These are phyloP conservation scores for Drosophila borborema DNA, from an alignment of 2,888 invertebrate species.

Conservation along the genomic window DNA sequence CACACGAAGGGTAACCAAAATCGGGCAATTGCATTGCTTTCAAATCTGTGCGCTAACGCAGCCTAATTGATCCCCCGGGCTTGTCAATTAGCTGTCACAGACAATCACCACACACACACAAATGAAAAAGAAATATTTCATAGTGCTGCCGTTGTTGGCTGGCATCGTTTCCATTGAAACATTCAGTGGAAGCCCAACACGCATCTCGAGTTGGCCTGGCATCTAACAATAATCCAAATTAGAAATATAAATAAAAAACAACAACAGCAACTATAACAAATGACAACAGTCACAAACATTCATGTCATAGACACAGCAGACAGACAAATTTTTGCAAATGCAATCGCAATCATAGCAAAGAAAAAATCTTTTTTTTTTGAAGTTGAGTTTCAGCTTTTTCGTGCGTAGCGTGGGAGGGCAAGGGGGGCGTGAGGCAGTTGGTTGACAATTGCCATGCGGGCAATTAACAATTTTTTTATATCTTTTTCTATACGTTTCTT, in stretches of 20 bases:
- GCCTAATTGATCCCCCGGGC: constrained; percentile 74
- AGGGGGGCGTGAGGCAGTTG: constrained; percentile 20
- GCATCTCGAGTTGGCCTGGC: constrained; percentile 49
- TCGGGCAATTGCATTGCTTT: constrained; percentile 64
- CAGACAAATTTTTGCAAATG: constrained; percentile 69
- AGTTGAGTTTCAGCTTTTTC: constrained; percentile 18
- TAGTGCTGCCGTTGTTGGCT: constrained; percentile 23
- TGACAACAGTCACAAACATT: constrained; percentile 13
- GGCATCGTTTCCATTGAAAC: constrained; percentile 47
- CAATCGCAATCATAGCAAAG: constrained; percentile 39
- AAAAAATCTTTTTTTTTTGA: neutral
- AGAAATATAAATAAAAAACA: constrained; percentile 37
- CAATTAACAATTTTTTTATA: constrained; percentile 62
- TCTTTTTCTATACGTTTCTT: constrained; percentile 26
- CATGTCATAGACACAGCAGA: constrained; percentile 26
- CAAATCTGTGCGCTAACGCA: constrained; percentile 35
- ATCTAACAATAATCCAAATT: constrained; percentile 72
- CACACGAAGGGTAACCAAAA: constrained; percentile 59
- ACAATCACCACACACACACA: neutral
- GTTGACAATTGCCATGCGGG: constrained; percentile 67
- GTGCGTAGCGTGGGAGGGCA: neutral
- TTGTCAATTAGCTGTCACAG: constrained; percentile 64
- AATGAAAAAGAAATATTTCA: constrained; percentile 21
- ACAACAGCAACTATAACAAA: constrained; percentile 8
- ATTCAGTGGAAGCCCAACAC: constrained; percentile 46